A percentile compares a stretch with the other conserved stretches of the same genome.
phyloP scores from a whole-genome alignment of 2,888 invertebrate genomes.

The Mythimna albipuncta region DNA sequence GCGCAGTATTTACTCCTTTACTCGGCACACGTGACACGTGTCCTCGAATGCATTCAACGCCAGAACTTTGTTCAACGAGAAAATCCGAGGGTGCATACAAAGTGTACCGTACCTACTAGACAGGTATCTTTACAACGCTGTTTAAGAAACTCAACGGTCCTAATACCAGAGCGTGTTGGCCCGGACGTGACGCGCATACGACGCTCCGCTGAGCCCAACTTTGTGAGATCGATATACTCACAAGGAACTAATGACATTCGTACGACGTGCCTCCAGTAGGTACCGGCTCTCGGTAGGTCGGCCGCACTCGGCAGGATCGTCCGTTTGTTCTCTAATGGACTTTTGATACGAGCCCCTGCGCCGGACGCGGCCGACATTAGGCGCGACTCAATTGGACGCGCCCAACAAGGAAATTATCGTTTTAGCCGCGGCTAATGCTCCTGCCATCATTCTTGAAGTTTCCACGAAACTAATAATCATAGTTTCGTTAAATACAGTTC shows the following conservation, averaged over 20 bases:
- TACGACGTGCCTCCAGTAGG: slow-evolving; percentile 8
- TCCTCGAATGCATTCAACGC: slow-evolving; percentile 34
- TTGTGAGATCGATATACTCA: slow-evolving; percentile 48
- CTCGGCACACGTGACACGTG: slow-evolving; percentile 32
- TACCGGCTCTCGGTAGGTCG: neutral
- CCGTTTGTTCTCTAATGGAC: slow-evolving; percentile 59
- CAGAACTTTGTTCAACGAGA: slow-evolving; percentile 37
- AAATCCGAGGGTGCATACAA: slow-evolving; percentile 48
- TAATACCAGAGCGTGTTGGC: slow-evolving; percentile 47
- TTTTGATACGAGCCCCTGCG: slow-evolving; percentile 57
- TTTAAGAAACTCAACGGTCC: slow-evolving; percentile 30
- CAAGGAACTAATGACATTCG: slow-evolving; percentile 48
- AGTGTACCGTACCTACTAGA: slow-evolving; percentile 5
- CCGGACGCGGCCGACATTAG: slow-evolving; percentile 55
- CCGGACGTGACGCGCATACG: slow-evolving; percentile 52
- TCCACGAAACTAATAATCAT: slow-evolving; percentile 50
- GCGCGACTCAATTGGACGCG: slow-evolving; percentile 54
- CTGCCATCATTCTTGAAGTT: slow-evolving; percentile 27
- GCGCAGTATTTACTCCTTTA: neutral
- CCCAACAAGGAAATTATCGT: slow-evolving; percentile 57
- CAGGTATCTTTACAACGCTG: slow-evolving; percentile 41
- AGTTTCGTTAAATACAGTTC: slow-evolving; percentile 21
- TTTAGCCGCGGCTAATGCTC: slow-evolving; percentile 51
- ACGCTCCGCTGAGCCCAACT: slow-evolving; percentile 16
- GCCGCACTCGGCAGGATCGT: neutral